Percentiles rank a stretch among this genome's conserved stretches.
phyloP scores from a whole-genome alignment of 2,888 invertebrate species.

The Pyralis farinalis region DNA sequence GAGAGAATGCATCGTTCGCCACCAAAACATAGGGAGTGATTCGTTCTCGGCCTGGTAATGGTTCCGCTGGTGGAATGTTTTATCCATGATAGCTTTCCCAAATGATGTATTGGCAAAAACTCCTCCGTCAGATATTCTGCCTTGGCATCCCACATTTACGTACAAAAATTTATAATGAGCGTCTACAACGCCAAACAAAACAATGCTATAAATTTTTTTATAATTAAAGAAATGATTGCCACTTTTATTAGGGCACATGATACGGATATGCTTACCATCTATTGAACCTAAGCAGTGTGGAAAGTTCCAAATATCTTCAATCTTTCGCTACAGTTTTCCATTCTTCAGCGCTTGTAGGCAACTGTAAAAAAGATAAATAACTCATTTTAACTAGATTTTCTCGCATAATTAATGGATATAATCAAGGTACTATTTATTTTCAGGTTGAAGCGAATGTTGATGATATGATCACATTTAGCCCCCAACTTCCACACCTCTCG shows the following conservation, averaged over 20 bases:
- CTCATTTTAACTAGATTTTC: too few species aligned
- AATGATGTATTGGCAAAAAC: neutral
- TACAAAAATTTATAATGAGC: constrained; percentile 6
- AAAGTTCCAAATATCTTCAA: too few species aligned
- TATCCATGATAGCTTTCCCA: too few species aligned
- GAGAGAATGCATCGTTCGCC: constrained; percentile 2
- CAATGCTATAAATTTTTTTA: neutral
- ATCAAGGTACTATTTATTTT: too few species aligned
- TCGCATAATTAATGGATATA: too few species aligned
- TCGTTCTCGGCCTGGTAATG: constrained; percentile 6
- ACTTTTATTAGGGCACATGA: neutral
- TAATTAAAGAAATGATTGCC: neutral
- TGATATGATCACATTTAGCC: too few species aligned
- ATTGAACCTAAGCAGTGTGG: neutral
- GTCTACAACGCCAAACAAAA: constrained; percentile 1
- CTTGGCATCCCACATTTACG: too few species aligned
- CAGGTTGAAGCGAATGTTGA: too few species aligned
- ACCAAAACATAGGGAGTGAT: constrained; percentile 1
- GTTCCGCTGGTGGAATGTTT: constrained; percentile 1
- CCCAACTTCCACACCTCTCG: too few species aligned
- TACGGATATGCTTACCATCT: neutral
- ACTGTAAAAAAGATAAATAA: too few species aligned
- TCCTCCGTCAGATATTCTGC: neutral
- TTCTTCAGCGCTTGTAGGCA: too few species aligned
- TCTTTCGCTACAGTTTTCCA: too few species aligned